Conservation (phyloP, 2,797 vertebrate genomes). For the Rhyacichthys aspro region DNA sequence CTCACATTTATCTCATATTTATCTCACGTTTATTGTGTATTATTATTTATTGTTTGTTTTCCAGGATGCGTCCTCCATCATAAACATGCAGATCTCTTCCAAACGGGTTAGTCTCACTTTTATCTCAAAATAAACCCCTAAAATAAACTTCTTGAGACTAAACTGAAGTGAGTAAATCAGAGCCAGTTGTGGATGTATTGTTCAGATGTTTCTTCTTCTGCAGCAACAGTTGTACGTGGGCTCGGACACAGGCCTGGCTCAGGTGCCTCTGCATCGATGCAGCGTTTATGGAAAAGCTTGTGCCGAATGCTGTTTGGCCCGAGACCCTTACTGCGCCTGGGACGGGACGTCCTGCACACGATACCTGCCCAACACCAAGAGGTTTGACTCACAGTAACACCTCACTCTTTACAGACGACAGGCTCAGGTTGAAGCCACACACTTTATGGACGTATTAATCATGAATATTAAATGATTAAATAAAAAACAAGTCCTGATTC, state of each 20-base stretch:
- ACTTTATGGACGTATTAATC: no score
- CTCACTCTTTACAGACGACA: no score
- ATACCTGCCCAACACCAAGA: slow-evolving; percentile 91
- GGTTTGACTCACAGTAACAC: slow-evolving; percentile 67
- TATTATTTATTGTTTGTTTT: slow-evolving; percentile 9
- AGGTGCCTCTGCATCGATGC: slow-evolving; percentile 92
- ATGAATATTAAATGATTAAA: no score
- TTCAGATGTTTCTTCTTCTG: background rate
- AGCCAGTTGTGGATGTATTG: no score
- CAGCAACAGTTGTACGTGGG: slow-evolving; percentile 96
- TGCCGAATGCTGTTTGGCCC: slow-evolving; percentile 92
- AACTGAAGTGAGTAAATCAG: no score
- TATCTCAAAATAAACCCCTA: background rate
- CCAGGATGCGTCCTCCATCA: slow-evolving; percentile 89
- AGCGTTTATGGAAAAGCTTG: slow-evolving; percentile 90
- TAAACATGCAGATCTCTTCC: slow-evolving; percentile 94
- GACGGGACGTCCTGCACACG: slow-evolving; percentile 90
- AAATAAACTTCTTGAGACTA: background rate
- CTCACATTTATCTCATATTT: no score
- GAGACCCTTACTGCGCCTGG: slow-evolving; percentile 95
- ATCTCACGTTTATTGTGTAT: no score
- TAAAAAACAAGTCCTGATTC: no score
- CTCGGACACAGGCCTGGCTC: slow-evolving; percentile 84
- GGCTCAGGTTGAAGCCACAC: no score
- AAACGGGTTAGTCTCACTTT: slow-evolving; percentile 86